These are phyloP conservation scores for Pseudomugil tenellus DNA, from an alignment of 2,797 vertebrate species.

Conservation along the genomic window DNA sequence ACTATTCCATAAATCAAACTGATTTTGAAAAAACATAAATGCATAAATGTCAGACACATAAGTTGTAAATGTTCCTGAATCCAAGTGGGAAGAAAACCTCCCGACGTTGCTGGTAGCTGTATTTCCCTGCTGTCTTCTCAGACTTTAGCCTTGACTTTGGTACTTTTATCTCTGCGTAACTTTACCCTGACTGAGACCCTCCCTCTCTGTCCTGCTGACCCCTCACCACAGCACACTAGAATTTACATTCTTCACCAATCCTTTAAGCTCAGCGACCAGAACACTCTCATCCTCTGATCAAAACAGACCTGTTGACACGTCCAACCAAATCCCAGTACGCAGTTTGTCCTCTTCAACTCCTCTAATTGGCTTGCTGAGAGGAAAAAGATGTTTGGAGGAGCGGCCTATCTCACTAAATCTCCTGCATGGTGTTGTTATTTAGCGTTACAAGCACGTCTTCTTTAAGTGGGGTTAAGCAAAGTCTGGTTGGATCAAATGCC, in stretches of 20 bases:
- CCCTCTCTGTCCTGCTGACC: conserved; percentile 46
- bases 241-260: conserved; percentile 82
- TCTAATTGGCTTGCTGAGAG: conserved; percentile 60
- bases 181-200: conserved; percentile 33
- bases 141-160: conserved; percentile 57
- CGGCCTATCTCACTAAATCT: not conserved
- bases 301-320: conserved; percentile 82
- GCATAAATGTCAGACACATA: too few species aligned
- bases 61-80: too few species aligned
- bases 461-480: conserved; percentile 49
- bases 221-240: conserved; percentile 54
- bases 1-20: too few species aligned
- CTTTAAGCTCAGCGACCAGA: conserved; percentile 79
- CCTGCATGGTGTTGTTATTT: not conserved
- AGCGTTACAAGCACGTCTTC: conserved; percentile 35
- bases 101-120: too few species aligned
- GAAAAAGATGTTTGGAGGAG: conserved; percentile 36
- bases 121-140: too few species aligned
- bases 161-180: conserved; percentile 37
- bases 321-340: conserved; percentile 58
- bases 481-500: conserved; percentile 37
- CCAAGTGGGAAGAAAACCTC: too few species aligned
- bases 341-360: conserved; percentile 28
- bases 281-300: conserved; percentile 77
- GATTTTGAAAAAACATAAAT: too few species aligned